These are phyloP conservation scores for Bhutanitis thaidina DNA, from an alignment of 2,888 invertebrate species.

Conservation along the genomic window DNA sequence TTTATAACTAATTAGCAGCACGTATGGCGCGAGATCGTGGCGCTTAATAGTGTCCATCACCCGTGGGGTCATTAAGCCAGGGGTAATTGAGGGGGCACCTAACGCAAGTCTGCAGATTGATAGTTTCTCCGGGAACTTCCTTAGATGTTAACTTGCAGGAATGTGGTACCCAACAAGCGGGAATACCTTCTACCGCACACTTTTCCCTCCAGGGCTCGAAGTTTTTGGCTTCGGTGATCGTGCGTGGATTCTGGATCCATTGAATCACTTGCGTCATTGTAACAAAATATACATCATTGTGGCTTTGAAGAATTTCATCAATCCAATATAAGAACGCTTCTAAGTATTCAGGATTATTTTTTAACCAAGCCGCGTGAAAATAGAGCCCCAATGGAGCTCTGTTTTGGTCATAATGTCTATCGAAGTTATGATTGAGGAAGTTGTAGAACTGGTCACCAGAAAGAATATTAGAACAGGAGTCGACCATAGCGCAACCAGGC, in stretches of 20 bases:
- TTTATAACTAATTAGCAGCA: conserved; percentile 66
- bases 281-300: conserved; percentile 95
- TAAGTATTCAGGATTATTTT: conserved; percentile 94
- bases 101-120: conserved; percentile 95
- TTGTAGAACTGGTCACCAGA: conserved; percentile 96
- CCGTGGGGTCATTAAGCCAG: conserved; percentile 95
- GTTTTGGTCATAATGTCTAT: conserved; percentile 94
- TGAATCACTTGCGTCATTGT: conserved; percentile 98
- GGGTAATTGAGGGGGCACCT: conserved; percentile 97
- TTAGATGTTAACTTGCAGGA: conserved; percentile 95
- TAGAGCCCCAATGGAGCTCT: conserved; percentile 93
- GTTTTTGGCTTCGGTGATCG: conserved; percentile 90
- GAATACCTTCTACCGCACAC: conserved; percentile 91
- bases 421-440: conserved; percentile 95
- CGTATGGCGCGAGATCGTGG: conserved; percentile 67
- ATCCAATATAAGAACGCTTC: conserved; percentile 97
- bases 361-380: conserved; percentile 96
- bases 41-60: conserved; percentile 90
- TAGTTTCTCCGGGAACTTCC: conserved; percentile 96
- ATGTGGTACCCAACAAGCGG: conserved; percentile 93
- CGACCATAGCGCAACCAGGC: conserved; percentile 96
- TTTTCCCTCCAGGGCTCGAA: conserved; percentile 97
- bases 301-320: conserved; percentile 90
- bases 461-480: conserved; percentile 95
- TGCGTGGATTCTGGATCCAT: conserved; percentile 96